These are phyloP conservation scores for Ceraclea dissimilis DNA, from an alignment of 2,888 invertebrate genomes.

Conservation along the genomic window DNA sequence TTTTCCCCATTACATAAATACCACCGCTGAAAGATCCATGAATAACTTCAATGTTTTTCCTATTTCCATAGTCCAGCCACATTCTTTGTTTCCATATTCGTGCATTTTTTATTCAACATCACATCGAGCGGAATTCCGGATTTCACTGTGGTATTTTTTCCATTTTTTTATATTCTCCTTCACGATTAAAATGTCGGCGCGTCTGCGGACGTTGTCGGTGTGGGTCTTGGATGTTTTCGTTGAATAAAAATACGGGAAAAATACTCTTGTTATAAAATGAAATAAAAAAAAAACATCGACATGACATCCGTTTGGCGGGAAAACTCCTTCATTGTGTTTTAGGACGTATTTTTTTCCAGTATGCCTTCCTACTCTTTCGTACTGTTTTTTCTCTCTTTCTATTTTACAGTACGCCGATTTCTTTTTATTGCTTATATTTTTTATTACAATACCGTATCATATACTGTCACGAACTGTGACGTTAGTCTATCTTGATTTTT, in stretches of 20 bases:
- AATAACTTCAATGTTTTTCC: not conserved
- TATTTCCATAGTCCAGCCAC: not conserved
- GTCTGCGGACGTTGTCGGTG: constrained; percentile 2
- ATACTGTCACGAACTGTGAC: too few species aligned
- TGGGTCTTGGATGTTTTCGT: not conserved
- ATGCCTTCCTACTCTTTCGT: too few species aligned
- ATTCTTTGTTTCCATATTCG: not conserved
- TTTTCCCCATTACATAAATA: too few species aligned
- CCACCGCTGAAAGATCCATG: too few species aligned
- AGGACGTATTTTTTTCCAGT: constrained; percentile 17
- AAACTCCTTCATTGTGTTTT: constrained; percentile 9
- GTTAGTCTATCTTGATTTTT: too few species aligned
- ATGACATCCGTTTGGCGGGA: constrained; percentile 3
- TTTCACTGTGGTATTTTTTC: constrained; percentile 2
- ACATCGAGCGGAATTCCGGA: constrained; percentile 15
- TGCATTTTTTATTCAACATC: constrained; percentile 1
- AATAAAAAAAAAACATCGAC: constrained; percentile 14
- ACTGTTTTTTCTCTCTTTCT: too few species aligned
- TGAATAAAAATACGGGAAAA: not conserved
- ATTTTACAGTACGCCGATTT: too few species aligned
- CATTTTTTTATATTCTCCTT: not conserved
- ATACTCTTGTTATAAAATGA: not conserved
- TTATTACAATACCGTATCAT: too few species aligned
- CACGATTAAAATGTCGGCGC: constrained; percentile 19
- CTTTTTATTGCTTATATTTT: too few species aligned